A percentile compares a stretch with the other conserved stretches of the same genome.
Conservation (phyloP, 2,888 invertebrate species). For the Agapostemon virescens region DNA sequence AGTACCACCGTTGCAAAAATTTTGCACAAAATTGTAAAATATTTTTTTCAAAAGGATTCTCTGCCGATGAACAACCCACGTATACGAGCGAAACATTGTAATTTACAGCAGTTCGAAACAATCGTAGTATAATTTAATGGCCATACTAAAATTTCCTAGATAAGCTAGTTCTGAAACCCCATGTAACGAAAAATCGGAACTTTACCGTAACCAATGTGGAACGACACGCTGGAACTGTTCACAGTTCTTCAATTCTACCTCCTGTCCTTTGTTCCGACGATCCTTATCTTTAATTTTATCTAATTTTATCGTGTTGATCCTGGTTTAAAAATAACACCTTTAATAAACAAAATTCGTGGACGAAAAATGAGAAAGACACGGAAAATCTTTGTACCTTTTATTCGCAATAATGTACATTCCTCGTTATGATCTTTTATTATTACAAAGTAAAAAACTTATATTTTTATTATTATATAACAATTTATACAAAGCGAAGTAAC, state of each 20-base stretch:
- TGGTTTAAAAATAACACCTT: background rate
- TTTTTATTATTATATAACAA: background rate
- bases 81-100: constrained; percentile 41
- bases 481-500: background rate
- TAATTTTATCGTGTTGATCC: constrained; percentile 1
- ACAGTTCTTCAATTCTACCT: background rate
- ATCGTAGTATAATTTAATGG: background rate
- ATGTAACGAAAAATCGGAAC: background rate
- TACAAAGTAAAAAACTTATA: background rate
- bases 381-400: background rate
- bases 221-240: background rate
- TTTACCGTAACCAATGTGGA: background rate
- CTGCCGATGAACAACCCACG: background rate
- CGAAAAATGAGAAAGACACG: background rate
- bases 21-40: constrained; percentile 6
- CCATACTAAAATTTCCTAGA: constrained; percentile 20
- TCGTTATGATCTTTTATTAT: background rate
- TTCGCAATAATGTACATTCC: background rate
- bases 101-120: constrained; percentile 10
- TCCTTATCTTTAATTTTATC: constrained; percentile 26
- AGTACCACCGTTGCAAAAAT: constrained; percentile 8
- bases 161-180: background rate
- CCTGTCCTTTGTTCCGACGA: background rate
- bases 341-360: background rate
- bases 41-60: constrained; percentile 4